Conservation (phyloP, 2,888 invertebrate genomes). For the Laspeyria flexula region DNA sequence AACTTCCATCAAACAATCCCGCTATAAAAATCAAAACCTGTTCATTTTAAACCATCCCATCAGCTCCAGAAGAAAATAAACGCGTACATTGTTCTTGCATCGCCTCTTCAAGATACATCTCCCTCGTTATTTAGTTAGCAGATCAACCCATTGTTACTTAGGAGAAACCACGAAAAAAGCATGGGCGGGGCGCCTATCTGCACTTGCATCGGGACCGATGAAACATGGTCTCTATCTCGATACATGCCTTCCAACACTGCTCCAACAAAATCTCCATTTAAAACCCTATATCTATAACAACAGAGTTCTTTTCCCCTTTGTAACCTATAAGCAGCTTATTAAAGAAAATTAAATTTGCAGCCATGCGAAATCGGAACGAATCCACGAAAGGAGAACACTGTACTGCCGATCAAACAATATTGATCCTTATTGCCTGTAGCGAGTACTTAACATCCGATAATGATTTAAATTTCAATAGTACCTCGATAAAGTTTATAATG, state of each 20-base stretch:
- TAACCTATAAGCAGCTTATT: conserved; percentile 67
- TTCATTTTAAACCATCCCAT: conserved; percentile 45
- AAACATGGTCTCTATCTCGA: conserved; percentile 78
- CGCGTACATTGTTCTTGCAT: conserved; percentile 66
- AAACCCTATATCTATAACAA: conserved; percentile 32
- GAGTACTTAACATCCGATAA: conserved; percentile 49
- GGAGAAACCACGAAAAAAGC: conserved; percentile 83
- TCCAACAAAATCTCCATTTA: conserved; percentile 33
- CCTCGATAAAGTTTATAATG: conserved; percentile 52
- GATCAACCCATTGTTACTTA: conserved; percentile 84
- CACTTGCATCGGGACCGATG: conserved; percentile 76
- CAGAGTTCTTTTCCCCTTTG: conserved; percentile 50
- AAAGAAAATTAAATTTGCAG: conserved; percentile 85
- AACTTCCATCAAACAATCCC: conserved; percentile 43
- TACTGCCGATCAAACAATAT: conserved; percentile 50
- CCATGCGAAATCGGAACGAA: conserved; percentile 79
- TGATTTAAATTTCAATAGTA: conserved; percentile 37
- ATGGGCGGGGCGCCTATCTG: conserved; percentile 81
- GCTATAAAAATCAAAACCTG: conserved; percentile 48
- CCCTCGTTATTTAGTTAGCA: conserved; percentile 83
- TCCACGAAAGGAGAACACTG: conserved; percentile 63
- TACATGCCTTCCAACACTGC: conserved; percentile 79
- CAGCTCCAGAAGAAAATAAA: conserved; percentile 58
- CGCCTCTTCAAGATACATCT: conserved; percentile 69
- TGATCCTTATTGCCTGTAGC: conserved; percentile 59